phyloP scores from a whole-genome alignment of 2,113 vertebrate genomes.

The Eurypyga helias region DNA sequence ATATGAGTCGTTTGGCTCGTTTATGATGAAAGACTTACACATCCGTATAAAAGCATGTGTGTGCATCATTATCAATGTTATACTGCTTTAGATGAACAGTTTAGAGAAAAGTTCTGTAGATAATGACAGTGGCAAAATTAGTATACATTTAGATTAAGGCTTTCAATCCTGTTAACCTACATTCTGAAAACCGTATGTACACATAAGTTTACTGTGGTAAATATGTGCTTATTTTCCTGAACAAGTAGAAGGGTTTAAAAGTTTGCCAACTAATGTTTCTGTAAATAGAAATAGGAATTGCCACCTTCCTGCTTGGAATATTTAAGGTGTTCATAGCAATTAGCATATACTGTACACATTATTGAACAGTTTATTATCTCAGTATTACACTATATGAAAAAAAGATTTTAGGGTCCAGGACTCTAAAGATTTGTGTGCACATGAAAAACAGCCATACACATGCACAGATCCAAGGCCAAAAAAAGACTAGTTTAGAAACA shows the following conservation, averaged over 20 bases:
- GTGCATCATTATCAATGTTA: neutral
- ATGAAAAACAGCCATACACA: accelerated
- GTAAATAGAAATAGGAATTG: neutral
- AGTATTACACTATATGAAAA: neutral
- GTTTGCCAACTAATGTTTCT: neutral
- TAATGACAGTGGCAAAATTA: neutral
- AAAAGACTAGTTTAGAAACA: neutral
- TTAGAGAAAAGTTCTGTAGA: neutral
- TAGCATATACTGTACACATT: too few relatives aligned
- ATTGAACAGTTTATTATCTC: neutral
- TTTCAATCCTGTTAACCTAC: neutral
- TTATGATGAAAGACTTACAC: neutral
- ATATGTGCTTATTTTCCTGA: neutral
- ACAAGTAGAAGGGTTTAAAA: neutral
- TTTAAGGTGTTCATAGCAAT: neutral
- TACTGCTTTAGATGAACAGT: neutral
- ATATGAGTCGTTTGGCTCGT: neutral
- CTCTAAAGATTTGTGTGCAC: neutral
- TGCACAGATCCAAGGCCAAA: neutral
- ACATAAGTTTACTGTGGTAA: neutral
- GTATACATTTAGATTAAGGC: neutral
- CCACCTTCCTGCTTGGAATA: neutral
- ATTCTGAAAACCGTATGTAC: neutral
- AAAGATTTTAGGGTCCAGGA: neutral
- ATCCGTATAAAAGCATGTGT: neutral